Evolutionary conservation across 2,888 invertebrate genomes (phyloP), one percentile per base, ranked within the genome.

Genomic region (Limnephilus marmoratus): DNA sequence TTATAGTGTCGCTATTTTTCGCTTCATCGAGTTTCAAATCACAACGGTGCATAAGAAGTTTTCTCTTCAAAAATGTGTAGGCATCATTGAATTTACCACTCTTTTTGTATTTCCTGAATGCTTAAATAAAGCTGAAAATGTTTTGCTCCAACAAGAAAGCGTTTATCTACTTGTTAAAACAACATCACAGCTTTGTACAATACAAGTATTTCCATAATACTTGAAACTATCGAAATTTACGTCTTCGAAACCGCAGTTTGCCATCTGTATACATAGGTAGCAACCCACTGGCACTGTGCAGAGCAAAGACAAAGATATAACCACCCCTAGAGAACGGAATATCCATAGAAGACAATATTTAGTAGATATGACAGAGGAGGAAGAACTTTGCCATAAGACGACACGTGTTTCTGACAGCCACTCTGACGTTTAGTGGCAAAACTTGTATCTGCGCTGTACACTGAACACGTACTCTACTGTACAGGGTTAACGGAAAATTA

Each of bases 371-470:
- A 90, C 83, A 90, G 37, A 45, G 53, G 34, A 81, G 49, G 82
- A 88, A 80, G 85, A 90, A 90, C 18, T 90, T 90, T 90, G 53
- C 53, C 34, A 90, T 31, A 83, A 53, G 82, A 90, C 93, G 91
- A 93, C 93, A 93, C 93, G 93, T 93, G 93, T 90, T 91, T 92
- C 82, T 93, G 93, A 92, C 93, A 92, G 91, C 80, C 85, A 34
- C 53, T 68, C 85, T 91, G 92, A 93, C 92, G 92, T 93, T 93
- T 92, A 92, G 92, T 92, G 92, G 91, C 86, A 68, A 91, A 92
- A 93, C 91, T 93, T 91, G 90, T 88, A 80, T 88, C 82, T 83
- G 82, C 82, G 82, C 34, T 83, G 82, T 18, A 82, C 82, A 31
- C 31, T 82, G 34, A 29, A 29, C 34, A 82, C 31, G 34, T 82